A percentile compares a stretch with the other conserved stretches of the same genome.
Evolutionary conservation across 2,888 invertebrate genomes (phyloP).

Genomic region (Microctonus hyperodae): DNA sequence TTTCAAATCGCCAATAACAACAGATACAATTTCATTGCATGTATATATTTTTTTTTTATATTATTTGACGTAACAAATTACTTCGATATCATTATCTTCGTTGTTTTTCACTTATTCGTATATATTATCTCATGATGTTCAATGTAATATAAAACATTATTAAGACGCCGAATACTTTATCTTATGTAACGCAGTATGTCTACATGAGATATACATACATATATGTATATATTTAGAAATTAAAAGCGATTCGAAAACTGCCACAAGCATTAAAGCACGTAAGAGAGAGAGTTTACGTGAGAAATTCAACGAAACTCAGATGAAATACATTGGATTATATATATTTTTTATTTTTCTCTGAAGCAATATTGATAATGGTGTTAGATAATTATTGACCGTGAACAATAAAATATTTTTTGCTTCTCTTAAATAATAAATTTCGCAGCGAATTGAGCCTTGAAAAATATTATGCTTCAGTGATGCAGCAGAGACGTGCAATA

Average conservation of each 20-base stretch:
- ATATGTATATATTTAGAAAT: constrained; percentile 6
- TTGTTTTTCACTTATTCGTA: neutral
- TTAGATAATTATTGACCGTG: neutral
- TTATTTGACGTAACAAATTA: neutral
- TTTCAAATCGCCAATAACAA: neutral
- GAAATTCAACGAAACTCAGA: neutral
- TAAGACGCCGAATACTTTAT: neutral
- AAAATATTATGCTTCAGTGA: neutral
- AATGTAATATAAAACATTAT: neutral
- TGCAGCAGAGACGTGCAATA: neutral
- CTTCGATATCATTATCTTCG: neutral
- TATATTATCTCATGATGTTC: neutral
- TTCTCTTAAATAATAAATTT: too few relatives aligned
- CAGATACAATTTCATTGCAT: too few relatives aligned
- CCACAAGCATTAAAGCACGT: neutral
- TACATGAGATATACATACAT: neutral
- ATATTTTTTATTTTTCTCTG: neutral
- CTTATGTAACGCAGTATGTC: neutral
- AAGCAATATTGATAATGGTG: neutral
- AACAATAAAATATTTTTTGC: neutral
- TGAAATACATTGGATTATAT: neutral
- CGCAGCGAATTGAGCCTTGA: neutral
- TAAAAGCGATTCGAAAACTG: neutral
- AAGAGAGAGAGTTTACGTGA: neutral
- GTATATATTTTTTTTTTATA: neutral